phyloP scores from a whole-genome alignment of 2,797 vertebrate species.

The Podarcis siculus region DNA sequence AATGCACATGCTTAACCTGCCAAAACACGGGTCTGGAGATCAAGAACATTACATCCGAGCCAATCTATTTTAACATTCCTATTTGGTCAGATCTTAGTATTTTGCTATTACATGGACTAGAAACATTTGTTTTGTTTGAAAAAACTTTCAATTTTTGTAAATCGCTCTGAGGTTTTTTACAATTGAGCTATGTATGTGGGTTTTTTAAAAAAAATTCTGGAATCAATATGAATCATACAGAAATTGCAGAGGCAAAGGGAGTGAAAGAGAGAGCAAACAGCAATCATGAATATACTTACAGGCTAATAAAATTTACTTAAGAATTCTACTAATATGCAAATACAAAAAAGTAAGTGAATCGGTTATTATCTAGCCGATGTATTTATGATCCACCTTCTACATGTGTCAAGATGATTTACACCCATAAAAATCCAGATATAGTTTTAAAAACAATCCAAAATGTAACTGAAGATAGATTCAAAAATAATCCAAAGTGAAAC shows the following conservation, averaged over 20 bases:
- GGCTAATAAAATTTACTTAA: background rate
- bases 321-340: background rate
- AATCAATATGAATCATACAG: background rate
- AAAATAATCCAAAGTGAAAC: too few species aligned
- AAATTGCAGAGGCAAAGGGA: background rate
- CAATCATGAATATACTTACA: background rate
- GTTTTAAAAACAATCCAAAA: too few species aligned
- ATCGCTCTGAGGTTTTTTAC: too few species aligned
- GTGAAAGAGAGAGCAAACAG: background rate
- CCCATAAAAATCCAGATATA: too few species aligned
- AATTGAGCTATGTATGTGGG: too few species aligned
- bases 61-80: background rate
- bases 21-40: background rate
- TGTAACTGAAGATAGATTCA: too few species aligned
- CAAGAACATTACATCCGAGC: background rate
- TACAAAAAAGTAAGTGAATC: background rate
- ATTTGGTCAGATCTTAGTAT: background rate
- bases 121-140: background rate
- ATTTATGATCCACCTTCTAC: too few species aligned
- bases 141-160: background rate
- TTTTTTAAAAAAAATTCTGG: background rate
- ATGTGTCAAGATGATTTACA: too few species aligned
- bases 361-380: background rate
- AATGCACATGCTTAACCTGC: background rate
- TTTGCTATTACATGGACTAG: background rate